Evolutionary conservation across 2,888 invertebrate genomes (phyloP).

Genomic region (Bellardia bayeri): DNA sequence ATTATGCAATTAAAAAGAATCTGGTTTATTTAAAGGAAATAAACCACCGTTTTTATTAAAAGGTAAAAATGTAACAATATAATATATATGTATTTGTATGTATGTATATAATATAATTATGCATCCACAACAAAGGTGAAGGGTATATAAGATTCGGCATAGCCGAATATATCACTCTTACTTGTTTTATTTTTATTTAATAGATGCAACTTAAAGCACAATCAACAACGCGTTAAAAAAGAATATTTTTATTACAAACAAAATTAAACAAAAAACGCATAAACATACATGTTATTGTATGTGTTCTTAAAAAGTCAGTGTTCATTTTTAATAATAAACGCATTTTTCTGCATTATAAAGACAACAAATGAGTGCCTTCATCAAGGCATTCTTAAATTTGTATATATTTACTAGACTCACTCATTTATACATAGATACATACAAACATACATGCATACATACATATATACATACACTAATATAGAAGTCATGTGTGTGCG

Average conservation of each 20-base stretch:
- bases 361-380: constrained; percentile 71
- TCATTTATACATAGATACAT: neutral
- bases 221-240: constrained; percentile 60
- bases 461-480: neutral
- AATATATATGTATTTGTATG: too few relatives aligned
- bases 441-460: neutral
- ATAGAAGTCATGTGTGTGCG: neutral
- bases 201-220: constrained; percentile 55
- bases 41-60: too few relatives aligned
- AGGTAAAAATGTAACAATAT: too few relatives aligned
- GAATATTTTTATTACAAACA: constrained; percentile 51
- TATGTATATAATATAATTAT: too few relatives aligned
- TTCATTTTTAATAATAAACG: constrained; percentile 68
- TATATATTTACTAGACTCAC: constrained; percentile 5
- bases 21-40: too few relatives aligned
- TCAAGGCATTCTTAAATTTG: constrained; percentile 47
- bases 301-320: constrained; percentile 29
- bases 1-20: too few relatives aligned
- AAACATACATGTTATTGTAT: constrained; percentile 4
- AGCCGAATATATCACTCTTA: neutral
- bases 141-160: too few relatives aligned
- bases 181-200: constrained; percentile 12
- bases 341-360: constrained; percentile 53
- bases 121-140: too few relatives aligned
- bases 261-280: constrained; percentile 22